Evolutionary conservation across 2,797 vertebrate genomes (phyloP).

Genomic region (Heliangelus exortis): DNA sequence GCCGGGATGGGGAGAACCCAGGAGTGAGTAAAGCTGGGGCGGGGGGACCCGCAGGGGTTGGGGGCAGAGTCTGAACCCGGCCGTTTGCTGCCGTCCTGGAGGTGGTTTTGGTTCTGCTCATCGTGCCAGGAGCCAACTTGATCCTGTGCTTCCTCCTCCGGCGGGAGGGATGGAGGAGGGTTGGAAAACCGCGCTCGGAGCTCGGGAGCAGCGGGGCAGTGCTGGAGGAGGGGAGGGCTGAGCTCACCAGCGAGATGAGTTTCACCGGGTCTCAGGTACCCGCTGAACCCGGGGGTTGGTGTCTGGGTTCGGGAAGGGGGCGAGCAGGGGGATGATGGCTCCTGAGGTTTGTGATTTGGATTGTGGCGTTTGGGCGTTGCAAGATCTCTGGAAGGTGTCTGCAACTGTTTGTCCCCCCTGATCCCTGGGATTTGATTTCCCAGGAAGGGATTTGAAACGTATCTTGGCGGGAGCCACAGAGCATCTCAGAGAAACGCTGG

Average conservation of each 20-base stretch:
- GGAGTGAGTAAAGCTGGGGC: no score
- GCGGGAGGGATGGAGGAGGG: neutral
- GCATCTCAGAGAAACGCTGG: rapidly evolving
- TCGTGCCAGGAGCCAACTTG: neutral
- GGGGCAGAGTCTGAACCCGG: no score
- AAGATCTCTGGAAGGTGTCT: neutral
- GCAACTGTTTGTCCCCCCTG: rapidly evolving
- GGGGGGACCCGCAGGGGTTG: no score
- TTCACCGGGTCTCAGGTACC: neutral
- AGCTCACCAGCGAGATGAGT: rapidly evolving
- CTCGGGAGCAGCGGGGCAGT: rapidly evolving
- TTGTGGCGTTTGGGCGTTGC: rapidly evolving
- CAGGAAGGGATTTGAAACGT: neutral
- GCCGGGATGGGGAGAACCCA: no score
- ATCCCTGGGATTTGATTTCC: neutral
- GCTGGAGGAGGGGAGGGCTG: neutral
- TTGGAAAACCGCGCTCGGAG: neutral
- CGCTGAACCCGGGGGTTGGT: rapidly evolving
- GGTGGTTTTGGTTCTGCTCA: no score
- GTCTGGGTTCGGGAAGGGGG: neutral
- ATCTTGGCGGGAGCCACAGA: neutral
- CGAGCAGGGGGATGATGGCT: rapidly evolving
- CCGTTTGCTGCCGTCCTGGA: no score
- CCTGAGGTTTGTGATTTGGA: rapidly evolving
- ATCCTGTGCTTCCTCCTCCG: neutral